Evolutionary conservation across 1,140 invertebrate genomes (phyloP), one percentile per base, ranked within the genome.

Genomic region (Pachyrhynchus sulphureomaculatus): DNA sequence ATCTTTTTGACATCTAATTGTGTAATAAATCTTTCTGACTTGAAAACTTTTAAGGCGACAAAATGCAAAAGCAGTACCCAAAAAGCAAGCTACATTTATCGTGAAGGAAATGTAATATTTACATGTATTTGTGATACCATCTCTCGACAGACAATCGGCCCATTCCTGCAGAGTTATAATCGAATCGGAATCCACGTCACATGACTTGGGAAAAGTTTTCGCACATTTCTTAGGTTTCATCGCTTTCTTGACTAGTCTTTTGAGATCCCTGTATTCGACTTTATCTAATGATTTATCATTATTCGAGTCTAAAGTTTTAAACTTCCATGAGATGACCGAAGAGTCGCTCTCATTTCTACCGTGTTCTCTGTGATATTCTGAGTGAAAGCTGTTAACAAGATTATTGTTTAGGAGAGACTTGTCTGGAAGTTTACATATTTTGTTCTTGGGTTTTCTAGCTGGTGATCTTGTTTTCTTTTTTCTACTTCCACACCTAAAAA

Each of bases 171-270:
- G 81, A 4, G 88, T 86, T 37, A 70, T 66, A n/a, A 81, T 81
- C 26, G 26, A 29, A 78, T 96, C 89, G 33, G 80, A 80, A 76
- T 94, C 86, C 29, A 86, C 78, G 77, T 96, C 93, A 78, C 94
- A 96, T 61, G 86, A 86, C 49, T 87, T 85, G 1, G 90, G 85
- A 79, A 96, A 96, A n/a, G 84, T 87, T 65, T 90, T 87, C 48
- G 92, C 91, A 77, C 94, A 96, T 59, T 88, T 84, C 75, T 89
- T 89, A 8, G 94, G 94, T 67, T 89, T 88, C 15, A 96, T 89
- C 18, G 90, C 86, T 77, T 92, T 91, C 72, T 88, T 91, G 0
- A 95, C 88, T 21, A 95, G 82, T 62, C 87, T 81, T 53, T 87
- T 83, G 4, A 96, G 78, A 56, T 89, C 88, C 63, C 86, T 82